Percentiles rank a stretch among this genome's conserved stretches.
These are phyloP conservation scores for Phalacrocorax carbo DNA, from an alignment of 2,113 vertebrate species.

Conservation along the genomic window DNA sequence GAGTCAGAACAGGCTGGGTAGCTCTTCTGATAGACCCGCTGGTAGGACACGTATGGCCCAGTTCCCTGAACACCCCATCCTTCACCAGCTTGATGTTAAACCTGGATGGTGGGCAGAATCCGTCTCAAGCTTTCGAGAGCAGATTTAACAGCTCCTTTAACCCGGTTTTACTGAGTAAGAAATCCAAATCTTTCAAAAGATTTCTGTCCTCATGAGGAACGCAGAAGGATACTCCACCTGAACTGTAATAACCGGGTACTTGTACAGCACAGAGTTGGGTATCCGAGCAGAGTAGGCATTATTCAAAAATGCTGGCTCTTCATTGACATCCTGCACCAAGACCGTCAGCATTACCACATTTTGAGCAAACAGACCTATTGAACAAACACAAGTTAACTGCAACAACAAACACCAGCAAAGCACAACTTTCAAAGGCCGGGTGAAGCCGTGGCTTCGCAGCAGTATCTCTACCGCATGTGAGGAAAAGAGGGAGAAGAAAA, in stretches of 20 bases:
- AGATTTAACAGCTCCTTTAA: not conserved
- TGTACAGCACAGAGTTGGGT: constrained; percentile 70
- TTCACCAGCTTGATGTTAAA: not conserved
- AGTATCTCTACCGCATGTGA: not conserved
- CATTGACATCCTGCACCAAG: constrained; percentile 65
- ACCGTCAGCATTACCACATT: constrained; percentile 16
- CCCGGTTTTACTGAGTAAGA: not conserved
- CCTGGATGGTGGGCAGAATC: not conserved
- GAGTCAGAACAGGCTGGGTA: not conserved
- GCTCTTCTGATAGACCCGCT: not conserved
- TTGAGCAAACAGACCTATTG: constrained; percentile 3
- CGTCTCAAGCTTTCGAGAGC: not conserved
- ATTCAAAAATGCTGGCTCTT: constrained; percentile 66
- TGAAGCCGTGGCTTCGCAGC: not conserved
- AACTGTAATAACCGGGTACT: constrained; percentile 65
- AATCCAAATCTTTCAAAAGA: not conserved
- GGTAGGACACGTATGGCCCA: not conserved
- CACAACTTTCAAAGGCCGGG: not conserved
- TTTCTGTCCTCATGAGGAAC: not conserved
- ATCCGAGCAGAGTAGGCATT: constrained; percentile 59
- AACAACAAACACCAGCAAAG: not conserved
- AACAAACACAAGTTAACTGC: not conserved
- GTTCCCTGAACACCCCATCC: not conserved
- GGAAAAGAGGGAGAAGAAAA: not conserved
- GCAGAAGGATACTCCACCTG: constrained; percentile 60